A percentile compares a stretch with the other conserved stretches of the same genome.
These are phyloP conservation scores for Chloebia gouldiae DNA, from an alignment of 2,113 vertebrate species.

Conservation along the genomic window DNA sequence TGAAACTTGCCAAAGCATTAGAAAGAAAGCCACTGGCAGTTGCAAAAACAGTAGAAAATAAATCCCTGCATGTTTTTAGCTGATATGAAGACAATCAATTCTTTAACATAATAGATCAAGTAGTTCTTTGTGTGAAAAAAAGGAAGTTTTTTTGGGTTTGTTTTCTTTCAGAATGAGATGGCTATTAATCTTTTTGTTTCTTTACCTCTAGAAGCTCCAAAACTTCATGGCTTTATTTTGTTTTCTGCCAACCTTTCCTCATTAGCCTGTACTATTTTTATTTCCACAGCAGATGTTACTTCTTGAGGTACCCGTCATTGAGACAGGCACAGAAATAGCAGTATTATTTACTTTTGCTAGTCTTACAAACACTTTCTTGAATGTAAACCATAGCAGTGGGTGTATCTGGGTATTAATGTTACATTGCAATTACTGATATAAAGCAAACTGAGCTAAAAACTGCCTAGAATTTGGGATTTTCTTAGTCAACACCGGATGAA, in stretches of 20 bases:
- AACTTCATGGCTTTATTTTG: not conserved
- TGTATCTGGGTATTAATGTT: not conserved
- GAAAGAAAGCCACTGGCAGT: not conserved
- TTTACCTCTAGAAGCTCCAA: not conserved
- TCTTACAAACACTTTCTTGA: not conserved
- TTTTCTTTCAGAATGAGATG: not conserved
- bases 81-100: not conserved
- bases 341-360: not conserved
- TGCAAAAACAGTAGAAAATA: not conserved
- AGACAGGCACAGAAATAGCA: not conserved
- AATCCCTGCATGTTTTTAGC: not conserved
- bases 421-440: not conserved
- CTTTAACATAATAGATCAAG: not conserved
- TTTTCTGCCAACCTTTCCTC: not conserved
- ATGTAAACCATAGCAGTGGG: not conserved
- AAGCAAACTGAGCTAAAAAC: not conserved
- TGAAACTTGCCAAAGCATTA: not conserved
- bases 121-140: not conserved
- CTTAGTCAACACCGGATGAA: not conserved
- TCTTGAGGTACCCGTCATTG: not conserved
- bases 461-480: not conserved
- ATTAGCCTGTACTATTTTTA: not conserved
- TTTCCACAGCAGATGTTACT: not conserved
- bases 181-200: not conserved
- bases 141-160: fast-evolving